Base-by-base conservation (phyloP, 2,888 invertebrate species). In the Xanthorhoe designata region DNA sequence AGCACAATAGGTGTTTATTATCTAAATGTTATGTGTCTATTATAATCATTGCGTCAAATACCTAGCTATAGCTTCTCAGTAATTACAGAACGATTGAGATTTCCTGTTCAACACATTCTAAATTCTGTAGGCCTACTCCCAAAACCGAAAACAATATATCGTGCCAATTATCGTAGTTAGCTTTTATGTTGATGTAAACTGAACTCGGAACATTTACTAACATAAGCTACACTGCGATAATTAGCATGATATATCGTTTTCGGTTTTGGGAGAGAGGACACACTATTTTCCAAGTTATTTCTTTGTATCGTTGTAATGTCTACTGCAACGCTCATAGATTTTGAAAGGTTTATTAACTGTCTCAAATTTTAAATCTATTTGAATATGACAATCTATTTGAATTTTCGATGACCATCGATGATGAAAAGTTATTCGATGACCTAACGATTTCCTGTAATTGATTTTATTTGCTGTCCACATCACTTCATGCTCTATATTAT, bases 391-490 rank as follows among this genome's bases (percentile, higher is more conserved):
- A 42, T 4, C n/a, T n/a, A 8, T 3, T 38, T 10, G 38, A 15
- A n/a, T n/a, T 45, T 45, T 5, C 15, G n/a, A n/a, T n/a, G n/a
- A n/a, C n/a, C n/a, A n/a, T n/a, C n/a, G n/a, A n/a, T n/a, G n/a
- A n/a, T n/a, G n/a, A 45, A n/a, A 45, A 10, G 45, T 15, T 45
- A 45, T 15, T 45, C 45, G 2, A n/a, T 35, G 45, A 45, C 8
- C 45, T 1, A 2, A 45, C n/a, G 45, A n/a, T 17, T 47, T 42
- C 1, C 17, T 47, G 15, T 17, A 17, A 7, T 47, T 47, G 53
- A 47, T 59, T n/a, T 62, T 53, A 32, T 60, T 69, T 66, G 58
- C 66, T 63, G 60, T 69, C 63, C 69, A 53, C 45, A 53, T 65
- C 38, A 49, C 51, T 59, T 62, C 47, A 17, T 15, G 15, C 5